Evolutionary conservation across 2,113 vertebrate species (phyloP).

Genomic region (Pelmatolapia mariae): DNA sequence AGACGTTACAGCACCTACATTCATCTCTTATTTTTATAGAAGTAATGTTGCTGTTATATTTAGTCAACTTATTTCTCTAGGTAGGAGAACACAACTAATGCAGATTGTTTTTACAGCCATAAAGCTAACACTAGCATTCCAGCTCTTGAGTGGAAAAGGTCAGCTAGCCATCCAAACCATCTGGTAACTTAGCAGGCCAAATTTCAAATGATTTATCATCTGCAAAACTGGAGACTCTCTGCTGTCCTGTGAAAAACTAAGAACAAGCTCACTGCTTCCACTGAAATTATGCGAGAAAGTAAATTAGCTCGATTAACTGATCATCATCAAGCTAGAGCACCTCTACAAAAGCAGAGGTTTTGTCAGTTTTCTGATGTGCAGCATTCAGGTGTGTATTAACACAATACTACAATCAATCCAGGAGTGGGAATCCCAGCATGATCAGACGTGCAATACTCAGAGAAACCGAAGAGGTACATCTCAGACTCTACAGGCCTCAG

Average conservation of each 20-base stretch:
- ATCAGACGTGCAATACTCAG: neutral
- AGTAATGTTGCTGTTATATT: neutral
- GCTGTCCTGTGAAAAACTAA: neutral
- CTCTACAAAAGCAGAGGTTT: neutral
- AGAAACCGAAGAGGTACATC: neutral
- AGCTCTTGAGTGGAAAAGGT: neutral
- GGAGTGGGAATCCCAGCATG: neutral
- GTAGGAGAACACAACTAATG: neutral
- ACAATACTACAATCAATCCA: neutral
- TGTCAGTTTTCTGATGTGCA: neutral
- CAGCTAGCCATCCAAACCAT: neutral
- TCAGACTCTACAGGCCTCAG: neutral
- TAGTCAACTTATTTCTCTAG: neutral
- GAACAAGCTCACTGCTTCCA: neutral
- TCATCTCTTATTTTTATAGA: neutral
- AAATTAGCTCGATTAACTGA: neutral
- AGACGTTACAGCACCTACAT: neutral
- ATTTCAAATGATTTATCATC: neutral
- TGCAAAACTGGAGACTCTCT: neutral
- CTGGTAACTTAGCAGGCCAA: neutral
- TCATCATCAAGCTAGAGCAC: neutral
- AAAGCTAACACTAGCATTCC: neutral
- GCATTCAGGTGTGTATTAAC: neutral
- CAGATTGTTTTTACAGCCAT: neutral
- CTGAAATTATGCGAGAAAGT: no score